Evolutionary conservation across 1,140 invertebrate genomes (phyloP).

Genomic region (Drosophila ironensis): DNA sequence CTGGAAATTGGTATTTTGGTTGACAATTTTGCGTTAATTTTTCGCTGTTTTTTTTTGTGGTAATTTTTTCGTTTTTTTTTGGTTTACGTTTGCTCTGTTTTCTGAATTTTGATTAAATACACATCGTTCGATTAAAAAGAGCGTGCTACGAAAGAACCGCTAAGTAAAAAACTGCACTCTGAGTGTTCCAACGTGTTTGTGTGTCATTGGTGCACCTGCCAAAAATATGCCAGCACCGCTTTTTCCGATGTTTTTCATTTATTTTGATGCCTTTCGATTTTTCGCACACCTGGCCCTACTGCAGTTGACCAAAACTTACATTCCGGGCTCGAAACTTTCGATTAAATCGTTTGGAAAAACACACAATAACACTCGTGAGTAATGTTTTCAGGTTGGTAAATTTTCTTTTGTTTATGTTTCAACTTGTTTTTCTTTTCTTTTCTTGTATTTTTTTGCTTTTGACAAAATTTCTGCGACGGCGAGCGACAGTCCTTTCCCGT

Average conservation of each 20-base stretch:
- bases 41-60: background rate
- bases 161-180: constrained; percentile 13
- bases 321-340: constrained; percentile 19
- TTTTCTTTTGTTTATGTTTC: too few relatives aligned
- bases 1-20: constrained; percentile 6
- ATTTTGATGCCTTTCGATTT: background rate
- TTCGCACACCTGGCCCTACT: background rate
- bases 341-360: constrained; percentile 29
- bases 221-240: background rate
- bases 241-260: too few relatives aligned
- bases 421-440: constrained; percentile 7
- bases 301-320: too few relatives aligned
- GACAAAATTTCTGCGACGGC: background rate
- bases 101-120: constrained; percentile 27
- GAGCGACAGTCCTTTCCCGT: background rate
- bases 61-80: background rate
- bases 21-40: background rate
- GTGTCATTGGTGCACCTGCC: constrained; percentile 20
- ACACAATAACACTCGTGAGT: constrained; percentile 4
- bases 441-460: background rate
- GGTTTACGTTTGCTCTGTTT: background rate
- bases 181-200: constrained; percentile 2
- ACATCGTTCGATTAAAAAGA: constrained; percentile 13
- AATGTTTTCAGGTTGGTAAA: too few relatives aligned
- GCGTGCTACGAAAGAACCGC: constrained; percentile 8